These are phyloP conservation scores for Tinea pellionella DNA, from an alignment of 2,888 invertebrate species.

Conservation along the genomic window DNA sequence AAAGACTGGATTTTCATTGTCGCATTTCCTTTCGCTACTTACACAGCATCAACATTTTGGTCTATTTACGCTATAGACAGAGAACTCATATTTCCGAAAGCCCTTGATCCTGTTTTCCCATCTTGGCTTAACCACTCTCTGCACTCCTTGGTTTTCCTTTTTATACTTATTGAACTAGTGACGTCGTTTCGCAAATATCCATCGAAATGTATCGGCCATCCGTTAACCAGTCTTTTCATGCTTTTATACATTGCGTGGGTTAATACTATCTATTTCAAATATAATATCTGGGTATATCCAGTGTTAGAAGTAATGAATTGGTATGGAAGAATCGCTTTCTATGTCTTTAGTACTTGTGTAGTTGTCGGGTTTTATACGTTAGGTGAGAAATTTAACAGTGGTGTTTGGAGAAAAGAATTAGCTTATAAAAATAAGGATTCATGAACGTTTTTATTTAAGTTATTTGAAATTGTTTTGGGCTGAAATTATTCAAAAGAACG, in stretches of 20 bases:
- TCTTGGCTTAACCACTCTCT: conserved; percentile 89
- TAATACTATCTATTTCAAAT: conserved; percentile 73
- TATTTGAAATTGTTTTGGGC: too few species aligned
- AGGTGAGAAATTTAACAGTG: conserved; percentile 77
- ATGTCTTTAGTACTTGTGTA: conserved; percentile 67
- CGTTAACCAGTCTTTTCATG: conserved; percentile 69
- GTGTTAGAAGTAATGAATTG: conserved; percentile 79
- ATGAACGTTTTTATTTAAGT: background rate
- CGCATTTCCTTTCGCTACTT: conserved; percentile 80
- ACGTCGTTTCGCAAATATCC: conserved; percentile 81
- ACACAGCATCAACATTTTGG: conserved; percentile 91
- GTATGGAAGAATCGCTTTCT: conserved; percentile 77
- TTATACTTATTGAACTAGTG: conserved; percentile 79
- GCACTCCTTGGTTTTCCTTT: conserved; percentile 85
- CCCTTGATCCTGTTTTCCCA: conserved; percentile 83
- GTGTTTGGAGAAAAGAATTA: conserved; percentile 71
- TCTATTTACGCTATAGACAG: conserved; percentile 83
- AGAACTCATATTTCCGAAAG: conserved; percentile 87
- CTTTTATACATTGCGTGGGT: conserved; percentile 77
- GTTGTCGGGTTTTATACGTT: conserved; percentile 72
- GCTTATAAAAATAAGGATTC: background rate
- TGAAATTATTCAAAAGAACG: too few species aligned
- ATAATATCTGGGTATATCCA: conserved; percentile 91
- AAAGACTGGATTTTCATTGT: conserved; percentile 76
- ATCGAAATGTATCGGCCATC: conserved; percentile 69